Percentiles rank a stretch among this genome's conserved stretches.
These are phyloP conservation scores for Hydractinia symbiolongicarpus DNA, from an alignment of 30 jellyfish, hydroid and myxozoan genomes.

Conservation along the genomic window DNA sequence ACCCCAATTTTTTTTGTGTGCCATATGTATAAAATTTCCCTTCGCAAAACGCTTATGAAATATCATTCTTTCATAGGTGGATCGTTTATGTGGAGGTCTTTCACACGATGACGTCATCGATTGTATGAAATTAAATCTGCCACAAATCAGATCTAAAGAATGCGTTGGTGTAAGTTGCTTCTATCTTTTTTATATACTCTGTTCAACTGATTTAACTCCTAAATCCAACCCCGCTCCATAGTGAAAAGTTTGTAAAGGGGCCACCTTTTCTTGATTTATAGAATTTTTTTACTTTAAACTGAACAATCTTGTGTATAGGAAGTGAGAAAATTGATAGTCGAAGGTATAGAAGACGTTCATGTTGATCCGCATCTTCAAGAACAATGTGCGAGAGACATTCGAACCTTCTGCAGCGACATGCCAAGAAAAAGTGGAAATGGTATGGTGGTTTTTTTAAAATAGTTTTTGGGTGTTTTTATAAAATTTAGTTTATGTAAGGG, in stretches of 20 bases:
- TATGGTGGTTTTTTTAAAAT: background rate
- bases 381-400: conserved; percentile 63
- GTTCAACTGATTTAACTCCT: background rate
- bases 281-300: background rate
- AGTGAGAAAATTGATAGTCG: conserved; percentile 62
- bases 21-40: no score
- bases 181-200: background rate
- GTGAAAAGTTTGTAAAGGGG: no score
- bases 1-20: no score
- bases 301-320: conserved; percentile 38
- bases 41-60: no score
- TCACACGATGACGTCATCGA: conserved; percentile 75
- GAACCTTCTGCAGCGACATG: conserved; percentile 56
- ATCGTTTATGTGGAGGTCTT: conserved; percentile 39
- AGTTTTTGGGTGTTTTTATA: background rate
- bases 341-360: conserved; percentile 69
- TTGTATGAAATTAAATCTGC: conserved; percentile 66
- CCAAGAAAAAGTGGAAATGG: conserved; percentile 69
- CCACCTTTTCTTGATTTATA: background rate
- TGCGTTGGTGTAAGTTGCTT: conserved; percentile 47
- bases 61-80: conserved; percentile 25
- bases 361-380: conserved; percentile 79
- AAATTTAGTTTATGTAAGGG: no score
- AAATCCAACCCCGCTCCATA: no score
- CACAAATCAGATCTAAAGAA: conserved; percentile 30